A percentile compares a stretch with the other conserved stretches of the same genome.
Conservation (phyloP, 1,140 invertebrate genomes). For the Lasioglossum albipes region DNA sequence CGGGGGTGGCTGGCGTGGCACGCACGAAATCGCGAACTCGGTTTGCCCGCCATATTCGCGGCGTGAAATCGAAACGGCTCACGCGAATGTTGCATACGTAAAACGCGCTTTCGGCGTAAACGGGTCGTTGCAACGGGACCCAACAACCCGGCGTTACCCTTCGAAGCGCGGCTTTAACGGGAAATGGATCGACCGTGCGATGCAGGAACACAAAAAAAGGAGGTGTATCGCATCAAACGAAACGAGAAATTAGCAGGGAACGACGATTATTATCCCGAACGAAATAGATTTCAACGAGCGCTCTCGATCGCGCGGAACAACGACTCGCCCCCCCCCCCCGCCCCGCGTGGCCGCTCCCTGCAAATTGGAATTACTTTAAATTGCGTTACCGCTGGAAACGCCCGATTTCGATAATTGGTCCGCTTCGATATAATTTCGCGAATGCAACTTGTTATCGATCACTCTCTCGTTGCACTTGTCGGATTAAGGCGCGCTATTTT, state of each 20-base stretch:
- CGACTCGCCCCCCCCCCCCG: neutral
- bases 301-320: conserved; percentile 22
- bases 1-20: neutral
- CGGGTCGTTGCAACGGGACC: conserved; percentile 8
- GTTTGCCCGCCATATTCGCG: conserved; percentile 2
- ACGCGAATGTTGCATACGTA: conserved; percentile 15
- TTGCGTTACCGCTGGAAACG: neutral
- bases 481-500: no score
- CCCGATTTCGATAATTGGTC: neutral
- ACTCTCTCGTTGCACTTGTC: no score
- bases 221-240: neutral
- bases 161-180: conserved; percentile 27
- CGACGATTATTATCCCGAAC: conserved; percentile 35
- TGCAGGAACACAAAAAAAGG: neutral
- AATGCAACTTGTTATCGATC: neutral
- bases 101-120: conserved; percentile 33
- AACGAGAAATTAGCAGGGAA: conserved; percentile 22
- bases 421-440: neutral
- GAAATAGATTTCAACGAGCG: conserved; percentile 41
- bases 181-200: conserved; percentile 32
- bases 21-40: neutral
- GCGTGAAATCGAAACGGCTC: conserved; percentile 32
- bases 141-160: neutral
- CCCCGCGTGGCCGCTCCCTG: neutral
- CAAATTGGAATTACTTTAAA: conserved; percentile 34